A percentile compares a stretch with the other conserved stretches of the same genome.
Evolutionary conservation across 1,140 invertebrate genomes (phyloP).

Genomic region (Trypoxylus dichotomus): DNA sequence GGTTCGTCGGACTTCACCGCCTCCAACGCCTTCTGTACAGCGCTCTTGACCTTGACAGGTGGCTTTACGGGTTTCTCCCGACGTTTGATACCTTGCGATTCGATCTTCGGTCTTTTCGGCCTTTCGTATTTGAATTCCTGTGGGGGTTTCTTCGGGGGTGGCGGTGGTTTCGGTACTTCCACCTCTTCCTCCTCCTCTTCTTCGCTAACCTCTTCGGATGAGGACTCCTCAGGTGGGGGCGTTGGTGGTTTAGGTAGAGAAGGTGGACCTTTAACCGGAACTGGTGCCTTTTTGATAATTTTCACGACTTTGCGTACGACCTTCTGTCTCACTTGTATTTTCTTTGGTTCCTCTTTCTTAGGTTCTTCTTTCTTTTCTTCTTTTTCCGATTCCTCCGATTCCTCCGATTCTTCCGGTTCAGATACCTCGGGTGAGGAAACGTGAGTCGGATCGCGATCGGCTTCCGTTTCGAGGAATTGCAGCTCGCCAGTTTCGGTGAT

Average conservation of each 20-base stretch:
- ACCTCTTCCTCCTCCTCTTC: constrained; percentile 10
- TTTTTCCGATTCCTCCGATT: constrained; percentile 31
- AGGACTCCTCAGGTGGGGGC: background rate
- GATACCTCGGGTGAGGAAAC: background rate
- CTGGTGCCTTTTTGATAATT: constrained; percentile 34
- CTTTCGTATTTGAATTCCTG: constrained; percentile 49
- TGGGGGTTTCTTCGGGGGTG: constrained; percentile 28
- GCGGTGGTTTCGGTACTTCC: background rate
- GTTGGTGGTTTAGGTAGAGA: constrained; percentile 43
- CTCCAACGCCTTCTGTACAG: background rate
- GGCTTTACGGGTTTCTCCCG: constrained; percentile 19
- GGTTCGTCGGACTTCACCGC: background rate
- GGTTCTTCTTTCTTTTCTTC: constrained; percentile 41
- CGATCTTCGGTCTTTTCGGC: constrained; percentile 40
- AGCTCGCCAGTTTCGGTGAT: constrained; percentile 57
- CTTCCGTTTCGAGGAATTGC: constrained; percentile 51
- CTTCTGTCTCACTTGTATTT: constrained; percentile 37
- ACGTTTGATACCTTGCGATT: constrained; percentile 14
- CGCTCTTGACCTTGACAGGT: background rate
- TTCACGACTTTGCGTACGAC: constrained; percentile 36
- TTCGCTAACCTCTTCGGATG: constrained; percentile 20
- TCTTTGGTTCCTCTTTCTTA: constrained; percentile 39
- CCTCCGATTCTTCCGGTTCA: too few relatives aligned
- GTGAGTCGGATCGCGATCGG: constrained; percentile 39
- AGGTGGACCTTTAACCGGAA: constrained; percentile 42